phyloP scores from a whole-genome alignment of 2,888 invertebrate species.

The Euplagia quadripunctaria region DNA sequence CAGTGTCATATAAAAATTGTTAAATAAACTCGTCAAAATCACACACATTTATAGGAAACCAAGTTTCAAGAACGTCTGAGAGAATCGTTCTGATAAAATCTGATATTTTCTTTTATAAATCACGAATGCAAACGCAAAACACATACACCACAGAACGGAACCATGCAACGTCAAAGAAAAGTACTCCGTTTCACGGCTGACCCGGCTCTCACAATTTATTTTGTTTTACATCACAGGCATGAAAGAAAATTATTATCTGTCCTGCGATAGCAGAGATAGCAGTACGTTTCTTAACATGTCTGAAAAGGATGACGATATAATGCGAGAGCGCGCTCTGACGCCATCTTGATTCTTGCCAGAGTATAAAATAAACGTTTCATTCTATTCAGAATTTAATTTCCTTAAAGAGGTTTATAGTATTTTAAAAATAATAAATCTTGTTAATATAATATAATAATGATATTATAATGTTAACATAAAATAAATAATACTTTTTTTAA shows the following conservation, averaged over 20 bases:
- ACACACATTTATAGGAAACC: slow-evolving; percentile 33
- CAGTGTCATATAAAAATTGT: slow-evolving; percentile 31
- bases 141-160: slow-evolving; percentile 67
- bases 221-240: slow-evolving; percentile 57
- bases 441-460: too few relatives aligned
- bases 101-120: slow-evolving; percentile 50
- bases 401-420: too few relatives aligned
- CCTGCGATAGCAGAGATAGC: slow-evolving; percentile 48
- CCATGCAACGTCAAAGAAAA: slow-evolving; percentile 73
- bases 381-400: slow-evolving; percentile 22
- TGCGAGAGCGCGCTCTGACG: slow-evolving; percentile 40
- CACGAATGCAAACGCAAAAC: slow-evolving; percentile 66
- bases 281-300: slow-evolving; percentile 25
- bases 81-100: slow-evolving; percentile 21
- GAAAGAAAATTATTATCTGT: slow-evolving; percentile 56
- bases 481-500: too few relatives aligned
- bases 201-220: slow-evolving; percentile 69
- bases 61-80: slow-evolving; percentile 25
- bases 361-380: slow-evolving; percentile 41
- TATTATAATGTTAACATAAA: too few relatives aligned
- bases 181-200: slow-evolving; percentile 71
- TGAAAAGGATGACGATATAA: slow-evolving; percentile 40
- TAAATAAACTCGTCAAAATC: slow-evolving; percentile 30
- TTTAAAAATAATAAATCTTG: too few relatives aligned
- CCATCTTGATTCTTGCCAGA: slow-evolving; percentile 54